Percentiles rank a stretch among this genome's conserved stretches.
These are phyloP conservation scores for Mallotus villosus DNA, from an alignment of 2,797 vertebrate species.

Conservation along the genomic window DNA sequence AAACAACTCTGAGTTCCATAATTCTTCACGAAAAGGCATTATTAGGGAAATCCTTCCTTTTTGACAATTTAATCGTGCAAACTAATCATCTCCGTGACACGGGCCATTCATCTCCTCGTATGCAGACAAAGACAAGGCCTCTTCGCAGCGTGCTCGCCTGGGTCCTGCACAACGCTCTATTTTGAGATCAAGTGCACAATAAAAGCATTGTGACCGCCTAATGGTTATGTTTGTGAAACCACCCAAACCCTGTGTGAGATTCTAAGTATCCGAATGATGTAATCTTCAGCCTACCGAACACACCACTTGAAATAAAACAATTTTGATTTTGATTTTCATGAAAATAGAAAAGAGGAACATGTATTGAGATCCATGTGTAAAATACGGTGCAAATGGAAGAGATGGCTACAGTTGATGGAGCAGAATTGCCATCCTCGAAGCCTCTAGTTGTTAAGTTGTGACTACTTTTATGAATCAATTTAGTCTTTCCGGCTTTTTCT, in stretches of 20 bases:
- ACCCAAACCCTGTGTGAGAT: conserved; percentile 82
- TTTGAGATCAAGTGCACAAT: conserved; percentile 87
- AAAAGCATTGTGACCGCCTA: conserved; percentile 87
- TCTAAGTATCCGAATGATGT: conserved; percentile 79
- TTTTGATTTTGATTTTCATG: conserved; percentile 23
- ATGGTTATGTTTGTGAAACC: conserved; percentile 93
- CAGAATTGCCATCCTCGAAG: conserved; percentile 68
- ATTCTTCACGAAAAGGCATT: conserved; percentile 82
- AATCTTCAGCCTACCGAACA: conserved; percentile 48
- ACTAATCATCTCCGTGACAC: conserved; percentile 93
- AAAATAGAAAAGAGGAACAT: conserved; percentile 34
- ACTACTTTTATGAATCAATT: conserved; percentile 87
- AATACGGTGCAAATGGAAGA: conserved; percentile 48
- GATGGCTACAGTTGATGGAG: conserved; percentile 23
- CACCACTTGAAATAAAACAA: conserved; percentile 19
- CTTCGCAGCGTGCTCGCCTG: conserved; percentile 78
- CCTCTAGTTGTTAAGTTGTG: conserved; percentile 67
- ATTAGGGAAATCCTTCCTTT: conserved; percentile 88
- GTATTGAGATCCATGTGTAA: conserved; percentile 34
- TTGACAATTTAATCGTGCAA: conserved; percentile 95
- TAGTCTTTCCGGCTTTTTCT: conserved; percentile 82
- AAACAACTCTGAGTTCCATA: conserved; percentile 79
- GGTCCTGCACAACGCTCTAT: conserved; percentile 82
- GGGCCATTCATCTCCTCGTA: conserved; percentile 88
- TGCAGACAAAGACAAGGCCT: conserved; percentile 86